Percentiles rank a stretch among this genome's conserved stretches.
These are phyloP conservation scores for Umimayanthus kanabou DNA, from an alignment of 92 coral and sea anemone species.

Conservation along the genomic window DNA sequence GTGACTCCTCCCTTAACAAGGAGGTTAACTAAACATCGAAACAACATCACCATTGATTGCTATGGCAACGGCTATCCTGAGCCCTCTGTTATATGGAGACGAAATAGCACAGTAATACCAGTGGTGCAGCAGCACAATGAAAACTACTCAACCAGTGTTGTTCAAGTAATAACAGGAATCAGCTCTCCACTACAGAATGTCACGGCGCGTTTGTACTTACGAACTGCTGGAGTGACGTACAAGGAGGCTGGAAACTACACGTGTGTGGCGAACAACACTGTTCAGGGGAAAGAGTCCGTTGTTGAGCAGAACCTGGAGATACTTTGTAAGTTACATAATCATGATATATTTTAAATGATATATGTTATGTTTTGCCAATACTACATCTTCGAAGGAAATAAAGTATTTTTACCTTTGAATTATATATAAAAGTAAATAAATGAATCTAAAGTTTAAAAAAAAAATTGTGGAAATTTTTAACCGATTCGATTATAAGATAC, in stretches of 20 bases:
- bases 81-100: constrained; percentile 57
- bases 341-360: too few relatives aligned
- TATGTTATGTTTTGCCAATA: too few relatives aligned
- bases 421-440: too few relatives aligned
- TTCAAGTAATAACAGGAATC: constrained; percentile 42
- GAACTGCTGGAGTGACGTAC: constrained; percentile 57
- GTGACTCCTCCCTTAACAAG: not conserved
- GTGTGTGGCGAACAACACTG: constrained; percentile 50
- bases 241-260: constrained; percentile 74
- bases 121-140: not conserved
- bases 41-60: constrained; percentile 50
- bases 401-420: too few relatives aligned
- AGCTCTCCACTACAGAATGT: constrained; percentile 51
- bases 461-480: too few relatives aligned
- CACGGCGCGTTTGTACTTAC: constrained; percentile 56
- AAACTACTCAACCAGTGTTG: constrained; percentile 15
- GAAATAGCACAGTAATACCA: constrained; percentile 8
- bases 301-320: constrained; percentile 45
- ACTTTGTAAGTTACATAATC: constrained; percentile 57
- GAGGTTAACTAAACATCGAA: constrained; percentile 28
- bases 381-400: too few relatives aligned
- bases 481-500: too few relatives aligned
- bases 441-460: too few relatives aligned
- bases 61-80: constrained; percentile 66
- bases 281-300: not conserved